Conservation (phyloP, 2,797 vertebrate genomes). For the Scolopax bukidnonensis region DNA sequence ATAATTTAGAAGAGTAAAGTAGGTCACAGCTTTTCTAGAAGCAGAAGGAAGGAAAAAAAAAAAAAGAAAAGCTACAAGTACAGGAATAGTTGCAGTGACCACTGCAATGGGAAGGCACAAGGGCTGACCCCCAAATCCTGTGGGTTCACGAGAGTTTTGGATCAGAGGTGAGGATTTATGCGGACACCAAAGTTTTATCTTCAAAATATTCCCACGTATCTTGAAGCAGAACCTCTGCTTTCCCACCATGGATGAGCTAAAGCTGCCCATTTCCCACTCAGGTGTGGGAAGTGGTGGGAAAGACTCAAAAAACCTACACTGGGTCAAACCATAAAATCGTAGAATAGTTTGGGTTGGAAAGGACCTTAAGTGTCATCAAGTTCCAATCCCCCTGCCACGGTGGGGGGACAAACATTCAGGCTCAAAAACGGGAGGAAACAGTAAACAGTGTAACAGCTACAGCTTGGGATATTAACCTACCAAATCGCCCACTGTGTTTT, state of each 20-base stretch:
- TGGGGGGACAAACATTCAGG: neutral
- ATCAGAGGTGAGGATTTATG: neutral
- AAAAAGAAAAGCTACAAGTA: neutral
- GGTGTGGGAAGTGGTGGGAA: neutral
- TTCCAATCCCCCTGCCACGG: too few species aligned
- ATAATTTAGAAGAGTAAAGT: conserved; percentile 70
- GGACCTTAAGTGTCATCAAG: too few species aligned
- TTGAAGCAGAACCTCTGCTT: neutral
- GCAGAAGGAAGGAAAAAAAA: neutral
- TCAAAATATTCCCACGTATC: neutral
- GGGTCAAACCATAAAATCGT: neutral
- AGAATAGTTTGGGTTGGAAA: too few species aligned
- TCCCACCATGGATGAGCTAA: neutral
- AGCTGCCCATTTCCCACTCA: neutral
- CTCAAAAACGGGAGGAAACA: neutral
- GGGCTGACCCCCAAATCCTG: neutral
- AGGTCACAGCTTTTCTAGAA: conserved; percentile 65
- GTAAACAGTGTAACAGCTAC: neutral
- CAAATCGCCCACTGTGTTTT: neutral
- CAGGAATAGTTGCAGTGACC: neutral
- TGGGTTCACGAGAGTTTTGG: accelerated
- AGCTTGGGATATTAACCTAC: neutral
- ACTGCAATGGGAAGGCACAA: neutral
- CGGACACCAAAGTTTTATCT: accelerated
- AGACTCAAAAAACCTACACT: neutral